Base-by-base conservation (phyloP, 2,797 vertebrate species). In the Ctenochaetus hawaiiensis region DNA sequence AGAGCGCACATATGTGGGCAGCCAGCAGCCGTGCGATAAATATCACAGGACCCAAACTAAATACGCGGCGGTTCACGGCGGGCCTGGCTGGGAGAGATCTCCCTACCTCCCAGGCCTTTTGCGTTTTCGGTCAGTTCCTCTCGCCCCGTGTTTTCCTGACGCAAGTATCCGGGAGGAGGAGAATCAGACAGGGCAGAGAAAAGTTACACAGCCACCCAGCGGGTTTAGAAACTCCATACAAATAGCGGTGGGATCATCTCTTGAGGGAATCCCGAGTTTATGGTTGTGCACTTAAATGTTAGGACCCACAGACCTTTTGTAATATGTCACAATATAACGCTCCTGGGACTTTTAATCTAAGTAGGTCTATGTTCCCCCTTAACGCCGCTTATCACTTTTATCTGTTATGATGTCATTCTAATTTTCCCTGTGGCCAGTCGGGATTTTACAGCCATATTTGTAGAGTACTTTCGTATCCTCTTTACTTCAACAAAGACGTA, bases 141-240 rank as follows among this genome's bases (percentile, higher is more conserved):
- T 89, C 91, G 88, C 93, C 89, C 85, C 92, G 91, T 85, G 87
- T 78, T 94, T 94, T 93, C 93, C 93, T 94, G 90, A 69, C 62
- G 73, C 82, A n/a, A 37, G 66, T 80, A 84, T 76, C 92, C 93
- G 89, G 85, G 72, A 86, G 81, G 82, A 85, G 75, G 88, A 81
- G 90, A 89, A 72, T 62, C 73, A 13, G 59, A 51, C 84, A 74
- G 77, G 85, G 88, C 72, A 60, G 44, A 54, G 70, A 82, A 91
- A 94, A 93, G 91, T 94, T 93, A 39, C 77, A 76, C 58, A 53
- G 67, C 80, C 39, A 6, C 41, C 74, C 41, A 41, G 11, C 59
- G 63, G 67, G 70, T 23, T 54, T 43, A 12, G 20, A 69, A 83
- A 88, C 54, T 84, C 61, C 5, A 1, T 4, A 41, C 61, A 56